phyloP scores from a whole-genome alignment of 2,888 invertebrate genomes.

The Cryptocheilus praepositus region DNA sequence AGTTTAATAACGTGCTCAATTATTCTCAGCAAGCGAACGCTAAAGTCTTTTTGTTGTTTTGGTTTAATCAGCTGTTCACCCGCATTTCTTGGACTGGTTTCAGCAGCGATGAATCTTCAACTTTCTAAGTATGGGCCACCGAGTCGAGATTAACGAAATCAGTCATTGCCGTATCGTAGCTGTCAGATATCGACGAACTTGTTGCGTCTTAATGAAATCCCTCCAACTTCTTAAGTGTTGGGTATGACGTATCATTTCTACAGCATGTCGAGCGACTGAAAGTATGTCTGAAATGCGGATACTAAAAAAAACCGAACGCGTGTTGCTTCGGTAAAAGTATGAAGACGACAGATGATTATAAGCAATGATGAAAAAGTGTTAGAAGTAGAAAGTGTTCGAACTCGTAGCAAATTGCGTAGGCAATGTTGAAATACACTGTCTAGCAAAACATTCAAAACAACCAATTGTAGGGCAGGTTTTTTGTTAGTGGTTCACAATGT shows the following conservation, averaged over 20 bases:
- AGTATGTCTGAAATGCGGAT: too few species aligned
- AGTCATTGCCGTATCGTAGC: slow-evolving; percentile 45
- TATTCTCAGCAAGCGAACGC: too few species aligned
- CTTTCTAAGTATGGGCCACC: slow-evolving; percentile 53
- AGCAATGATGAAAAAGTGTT: not conserved
- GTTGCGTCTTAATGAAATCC: slow-evolving; percentile 41
- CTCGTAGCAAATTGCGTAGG: too few species aligned
- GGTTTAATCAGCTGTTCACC: slow-evolving; percentile 26
- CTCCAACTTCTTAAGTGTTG: slow-evolving; percentile 34
- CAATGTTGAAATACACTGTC: too few species aligned
- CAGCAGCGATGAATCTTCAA: slow-evolving; percentile 41
- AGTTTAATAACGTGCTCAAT: too few species aligned
- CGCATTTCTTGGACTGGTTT: slow-evolving; percentile 14
- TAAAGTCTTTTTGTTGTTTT: slow-evolving; percentile 45
- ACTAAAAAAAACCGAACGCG: too few species aligned
- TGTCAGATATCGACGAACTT: slow-evolving; percentile 40
- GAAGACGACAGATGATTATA: not conserved
- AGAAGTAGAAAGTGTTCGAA: too few species aligned
- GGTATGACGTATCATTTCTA: slow-evolving; percentile 40
- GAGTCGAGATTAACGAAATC: slow-evolving; percentile 48
- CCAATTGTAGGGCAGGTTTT: too few species aligned
- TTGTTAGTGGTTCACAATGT: too few species aligned
- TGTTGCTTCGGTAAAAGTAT: not conserved
- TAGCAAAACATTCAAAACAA: too few species aligned
- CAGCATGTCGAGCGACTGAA: not conserved